These are phyloP conservation scores for Pyrocephalus nanus DNA, from an alignment of 2,797 vertebrate species.

Conservation along the genomic window DNA sequence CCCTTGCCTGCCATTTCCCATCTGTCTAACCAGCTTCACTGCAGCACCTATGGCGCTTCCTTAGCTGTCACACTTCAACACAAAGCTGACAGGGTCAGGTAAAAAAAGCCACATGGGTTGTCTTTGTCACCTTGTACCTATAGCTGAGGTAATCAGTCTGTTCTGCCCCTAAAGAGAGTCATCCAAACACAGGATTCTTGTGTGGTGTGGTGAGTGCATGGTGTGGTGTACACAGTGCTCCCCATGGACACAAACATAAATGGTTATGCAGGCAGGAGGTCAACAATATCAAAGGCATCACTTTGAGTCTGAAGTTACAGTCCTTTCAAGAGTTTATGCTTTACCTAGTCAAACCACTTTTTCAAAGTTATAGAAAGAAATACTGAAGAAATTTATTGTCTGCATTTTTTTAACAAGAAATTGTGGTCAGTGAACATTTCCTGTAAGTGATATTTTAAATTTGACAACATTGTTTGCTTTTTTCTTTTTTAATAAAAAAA, in stretches of 20 bases:
- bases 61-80: neutral
- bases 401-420: neutral
- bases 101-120: neutral
- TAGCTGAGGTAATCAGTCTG: neutral
- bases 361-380: neutral
- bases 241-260: accelerated
- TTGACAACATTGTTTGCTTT: neutral
- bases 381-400: neutral
- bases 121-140: neutral
- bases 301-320: neutral
- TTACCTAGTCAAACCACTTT: neutral
- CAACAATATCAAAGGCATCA: neutral
- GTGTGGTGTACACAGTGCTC: accelerated
- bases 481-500: neutral
- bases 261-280: neutral
- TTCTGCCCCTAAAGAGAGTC: neutral
- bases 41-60: neutral
- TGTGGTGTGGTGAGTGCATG: accelerated
- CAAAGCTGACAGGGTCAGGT: neutral
- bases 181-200: neutral
- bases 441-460: neutral
- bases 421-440: neutral
- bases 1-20: neutral
- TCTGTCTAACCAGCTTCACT: neutral
- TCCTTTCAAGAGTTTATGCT: neutral